Evolutionary conservation across 2,888 invertebrate genomes (phyloP).

Genomic region (Marronus borbonicus): DNA sequence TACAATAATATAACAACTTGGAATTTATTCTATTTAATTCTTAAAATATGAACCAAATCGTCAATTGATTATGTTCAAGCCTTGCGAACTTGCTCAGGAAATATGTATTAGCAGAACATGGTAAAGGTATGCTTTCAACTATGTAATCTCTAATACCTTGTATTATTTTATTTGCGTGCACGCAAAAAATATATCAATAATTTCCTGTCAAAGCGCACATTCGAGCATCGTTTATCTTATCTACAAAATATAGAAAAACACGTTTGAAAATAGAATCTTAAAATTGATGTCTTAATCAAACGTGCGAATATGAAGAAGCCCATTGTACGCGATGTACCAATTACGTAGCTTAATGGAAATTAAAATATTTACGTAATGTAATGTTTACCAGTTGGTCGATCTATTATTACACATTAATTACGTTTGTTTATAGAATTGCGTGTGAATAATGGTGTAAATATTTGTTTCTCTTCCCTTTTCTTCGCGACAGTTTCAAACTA

Average conservation of each 20-base stretch:
- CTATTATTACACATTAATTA: conserved; percentile 40
- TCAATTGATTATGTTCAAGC: no score
- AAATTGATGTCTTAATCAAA: no score
- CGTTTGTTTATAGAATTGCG: conserved; percentile 43
- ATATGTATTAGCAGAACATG: no score
- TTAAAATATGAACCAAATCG: no score
- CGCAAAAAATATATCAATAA: conserved; percentile 11
- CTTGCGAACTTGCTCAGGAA: no score
- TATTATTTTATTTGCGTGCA: conserved; percentile 4
- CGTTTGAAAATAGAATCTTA: not conserved
- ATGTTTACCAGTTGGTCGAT: conserved; percentile 25
- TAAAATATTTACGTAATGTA: conserved; percentile 40
- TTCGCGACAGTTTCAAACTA: not conserved
- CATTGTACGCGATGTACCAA: no score
- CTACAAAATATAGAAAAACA: conserved; percentile 2
- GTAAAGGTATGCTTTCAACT: no score
- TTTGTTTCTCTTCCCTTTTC: conserved; percentile 22
- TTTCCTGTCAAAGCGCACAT: not conserved
- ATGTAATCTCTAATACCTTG: no score
- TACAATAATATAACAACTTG: no score
- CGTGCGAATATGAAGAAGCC: no score
- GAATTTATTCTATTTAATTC: no score
- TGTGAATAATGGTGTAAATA: conserved; percentile 44
- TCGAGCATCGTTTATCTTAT: conserved; percentile 13
- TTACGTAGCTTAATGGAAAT: not conserved